Conservation (phyloP, 2,797 vertebrate species). For the Aldrovandia affinis region DNA sequence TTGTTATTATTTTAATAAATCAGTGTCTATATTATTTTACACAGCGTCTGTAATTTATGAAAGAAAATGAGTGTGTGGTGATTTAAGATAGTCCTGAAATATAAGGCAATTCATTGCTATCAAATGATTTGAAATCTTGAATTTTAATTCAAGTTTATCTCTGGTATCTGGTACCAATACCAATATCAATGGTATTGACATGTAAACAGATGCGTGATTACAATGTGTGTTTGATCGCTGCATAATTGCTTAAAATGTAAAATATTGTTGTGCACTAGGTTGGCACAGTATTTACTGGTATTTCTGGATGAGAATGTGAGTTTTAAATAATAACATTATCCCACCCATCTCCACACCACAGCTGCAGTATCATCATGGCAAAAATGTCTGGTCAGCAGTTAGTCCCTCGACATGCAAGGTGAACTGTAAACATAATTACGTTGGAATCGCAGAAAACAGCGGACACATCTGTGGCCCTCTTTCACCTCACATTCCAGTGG, state of each 20-base stretch:
- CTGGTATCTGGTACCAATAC: no score
- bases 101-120: no score
- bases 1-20: neutral
- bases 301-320: neutral
- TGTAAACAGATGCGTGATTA: no score
- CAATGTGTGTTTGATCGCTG: no score
- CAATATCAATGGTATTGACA: no score
- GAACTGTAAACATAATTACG: conserved; percentile 70
- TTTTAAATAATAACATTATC: conserved; percentile 70
- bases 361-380: conserved; percentile 74
- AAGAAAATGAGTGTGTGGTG: no score
- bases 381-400: conserved; percentile 81
- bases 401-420: conserved; percentile 66
- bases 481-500: conserved; percentile 40
- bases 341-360: conserved; percentile 67
- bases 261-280: no score
- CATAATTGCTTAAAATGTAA: no score
- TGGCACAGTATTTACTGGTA: no score
- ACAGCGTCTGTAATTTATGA: neutral
- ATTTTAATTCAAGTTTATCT: no score
- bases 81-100: no score
- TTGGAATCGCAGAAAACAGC: conserved; percentile 70
- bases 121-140: no score
- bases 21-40: neutral
- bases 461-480: conserved; percentile 56